These are phyloP conservation scores for Megaceryle alcyon DNA, from an alignment of 2,797 vertebrate genomes.

Conservation along the genomic window DNA sequence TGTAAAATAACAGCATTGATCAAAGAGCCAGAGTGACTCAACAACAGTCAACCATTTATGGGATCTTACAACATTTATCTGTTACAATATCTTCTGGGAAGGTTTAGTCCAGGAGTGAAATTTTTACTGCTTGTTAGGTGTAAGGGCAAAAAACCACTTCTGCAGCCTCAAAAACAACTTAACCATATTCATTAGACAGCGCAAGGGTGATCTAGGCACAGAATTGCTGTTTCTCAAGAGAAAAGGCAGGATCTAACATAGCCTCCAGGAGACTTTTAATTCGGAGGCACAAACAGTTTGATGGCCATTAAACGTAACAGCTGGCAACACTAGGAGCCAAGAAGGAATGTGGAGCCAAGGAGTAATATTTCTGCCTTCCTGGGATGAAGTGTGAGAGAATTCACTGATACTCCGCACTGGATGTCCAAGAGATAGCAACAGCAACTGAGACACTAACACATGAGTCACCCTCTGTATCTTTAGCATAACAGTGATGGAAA, in stretches of 20 bases:
- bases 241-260: constrained; percentile 49
- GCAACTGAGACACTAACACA: neutral
- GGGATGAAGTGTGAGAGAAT: constrained; percentile 29
- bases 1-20: neutral
- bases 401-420: constrained; percentile 41
- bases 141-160: neutral
- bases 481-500: constrained; percentile 13
- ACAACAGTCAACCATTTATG: neutral
- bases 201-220: neutral
- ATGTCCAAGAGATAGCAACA: neutral
- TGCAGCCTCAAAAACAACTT: constrained; percentile 17
- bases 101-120: neutral
- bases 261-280: constrained; percentile 70
- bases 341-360: constrained; percentile 52
- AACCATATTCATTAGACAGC: constrained; percentile 15
- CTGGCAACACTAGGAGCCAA: constrained; percentile 68
- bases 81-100: constrained; percentile 15
- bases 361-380: constrained; percentile 44
- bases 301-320: constrained; percentile 65
- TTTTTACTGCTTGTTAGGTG: constrained; percentile 3
- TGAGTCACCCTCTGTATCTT: constrained; percentile 42
- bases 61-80: neutral
- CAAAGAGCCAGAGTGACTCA: neutral
- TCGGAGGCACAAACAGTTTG: constrained; percentile 62
- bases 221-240: constrained; percentile 35